Percentiles rank a stretch among this genome's conserved stretches.
Conservation (phyloP, 2,113 vertebrate genomes). For the Calyptommatus sinebrachiatus region DNA sequence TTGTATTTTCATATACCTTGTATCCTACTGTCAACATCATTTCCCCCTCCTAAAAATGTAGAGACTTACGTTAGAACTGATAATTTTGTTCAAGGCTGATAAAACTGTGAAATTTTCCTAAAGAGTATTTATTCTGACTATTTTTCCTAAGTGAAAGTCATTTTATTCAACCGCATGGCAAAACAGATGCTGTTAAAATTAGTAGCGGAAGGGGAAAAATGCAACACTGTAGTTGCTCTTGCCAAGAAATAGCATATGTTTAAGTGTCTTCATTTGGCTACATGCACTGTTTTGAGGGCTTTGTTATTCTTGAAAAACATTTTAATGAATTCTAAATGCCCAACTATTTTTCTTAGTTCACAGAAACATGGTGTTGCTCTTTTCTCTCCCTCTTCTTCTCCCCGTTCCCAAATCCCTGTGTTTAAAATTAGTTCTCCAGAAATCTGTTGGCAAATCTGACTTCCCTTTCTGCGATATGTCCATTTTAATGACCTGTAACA, state of each 20-base stretch:
- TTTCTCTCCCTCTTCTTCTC: not conserved
- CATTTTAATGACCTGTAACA: slow-evolving; percentile 32
- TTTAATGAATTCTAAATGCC: not conserved
- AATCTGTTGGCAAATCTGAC: not conserved
- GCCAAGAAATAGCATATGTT: not conserved
- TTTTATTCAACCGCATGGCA: not conserved
- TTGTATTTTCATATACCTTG: not conserved
- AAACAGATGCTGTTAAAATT: slow-evolving; percentile 20
- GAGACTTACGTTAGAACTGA: not conserved
- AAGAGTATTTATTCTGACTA: not conserved
- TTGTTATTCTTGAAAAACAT: not conserved
- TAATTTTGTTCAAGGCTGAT: not conserved
- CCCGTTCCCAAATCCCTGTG: slow-evolving; percentile 21
- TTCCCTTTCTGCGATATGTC: slow-evolving; percentile 40
- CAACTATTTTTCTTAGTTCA: slow-evolving; percentile 32
- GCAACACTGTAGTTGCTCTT: not conserved
- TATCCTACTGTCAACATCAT: not conserved
- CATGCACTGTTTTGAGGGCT: slow-evolving; percentile 21
- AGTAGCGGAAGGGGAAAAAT: slow-evolving; percentile 1
- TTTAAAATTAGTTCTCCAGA: slow-evolving; percentile 14
- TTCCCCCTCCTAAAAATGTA: not conserved
- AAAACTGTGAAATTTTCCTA: not conserved
- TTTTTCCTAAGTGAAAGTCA: not conserved
- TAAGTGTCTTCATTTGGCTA: slow-evolving; percentile 3
- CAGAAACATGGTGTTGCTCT: not conserved